A percentile compares a stretch with the other conserved stretches of the same genome.
These are phyloP conservation scores for Ectemnius continuus DNA, from an alignment of 2,888 invertebrate species.

Conservation along the genomic window DNA sequence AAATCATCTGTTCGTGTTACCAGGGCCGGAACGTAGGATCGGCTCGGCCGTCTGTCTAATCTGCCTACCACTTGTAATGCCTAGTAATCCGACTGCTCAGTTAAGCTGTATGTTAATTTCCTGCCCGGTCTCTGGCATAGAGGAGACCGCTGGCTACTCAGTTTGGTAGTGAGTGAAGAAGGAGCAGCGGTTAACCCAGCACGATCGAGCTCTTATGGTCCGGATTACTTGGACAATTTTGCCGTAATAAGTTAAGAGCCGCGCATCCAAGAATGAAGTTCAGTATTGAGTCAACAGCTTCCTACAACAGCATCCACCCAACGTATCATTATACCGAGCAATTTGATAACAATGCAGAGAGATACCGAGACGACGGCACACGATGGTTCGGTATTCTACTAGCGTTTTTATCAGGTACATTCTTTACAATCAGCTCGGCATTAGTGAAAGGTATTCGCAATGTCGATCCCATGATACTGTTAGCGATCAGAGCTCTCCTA, in stretches of 20 bases:
- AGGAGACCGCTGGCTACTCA: not conserved
- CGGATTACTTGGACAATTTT: too few relatives aligned
- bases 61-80: slow-evolving; percentile 55
- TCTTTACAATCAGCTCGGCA: slow-evolving; percentile 78
- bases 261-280: slow-evolving; percentile 67
- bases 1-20: too few relatives aligned
- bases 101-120: slow-evolving; percentile 61
- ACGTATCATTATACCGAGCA: slow-evolving; percentile 72
- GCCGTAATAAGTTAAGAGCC: too few relatives aligned
- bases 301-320: slow-evolving; percentile 74
- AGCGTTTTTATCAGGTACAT: slow-evolving; percentile 78
- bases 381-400: slow-evolving; percentile 77
- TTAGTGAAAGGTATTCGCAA: slow-evolving; percentile 77
- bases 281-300: slow-evolving; percentile 68
- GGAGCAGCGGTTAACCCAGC: too few relatives aligned
- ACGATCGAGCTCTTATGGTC: too few relatives aligned
- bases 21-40: too few relatives aligned
- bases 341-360: slow-evolving; percentile 70
- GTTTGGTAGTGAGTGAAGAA: not conserved
- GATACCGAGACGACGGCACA: slow-evolving; percentile 70
- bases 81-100: slow-evolving; percentile 57
- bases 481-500: slow-evolving; percentile 75
- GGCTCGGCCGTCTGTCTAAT: slow-evolving; percentile 32
- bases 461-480: slow-evolving; percentile 78
- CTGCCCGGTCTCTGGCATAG: slow-evolving; percentile 30